Percentiles rank a stretch among this genome's conserved stretches.
Conservation (phyloP, 2,888 invertebrate genomes). For the Oxyteleia sp. region DNA sequence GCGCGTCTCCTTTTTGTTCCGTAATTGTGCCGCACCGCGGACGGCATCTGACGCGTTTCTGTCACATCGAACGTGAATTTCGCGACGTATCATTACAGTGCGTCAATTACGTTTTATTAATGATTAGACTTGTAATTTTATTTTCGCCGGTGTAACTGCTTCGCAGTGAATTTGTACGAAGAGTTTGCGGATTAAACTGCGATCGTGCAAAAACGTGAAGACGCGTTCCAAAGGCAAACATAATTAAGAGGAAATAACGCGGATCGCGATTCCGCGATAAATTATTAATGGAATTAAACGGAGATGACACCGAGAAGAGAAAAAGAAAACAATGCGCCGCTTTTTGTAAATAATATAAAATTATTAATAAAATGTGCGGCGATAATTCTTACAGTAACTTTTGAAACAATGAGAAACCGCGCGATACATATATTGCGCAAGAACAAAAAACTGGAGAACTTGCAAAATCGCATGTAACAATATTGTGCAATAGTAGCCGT, state of each 20-base stretch:
- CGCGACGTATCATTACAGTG: constrained; percentile 25
- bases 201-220: neutral
- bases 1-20: neutral
- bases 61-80: constrained; percentile 23
- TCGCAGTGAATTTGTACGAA: constrained; percentile 23
- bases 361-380: no score
- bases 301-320: no score
- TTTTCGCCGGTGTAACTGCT: constrained; percentile 24
- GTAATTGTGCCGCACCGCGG: constrained; percentile 3
- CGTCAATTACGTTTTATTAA: constrained; percentile 49
- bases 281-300: constrained; percentile 8
- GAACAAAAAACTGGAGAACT: no score
- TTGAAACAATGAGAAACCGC: no score
- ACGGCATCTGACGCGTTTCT: constrained; percentile 4
- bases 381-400: no score
- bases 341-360: no score
- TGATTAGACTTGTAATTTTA: constrained; percentile 16
- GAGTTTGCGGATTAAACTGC: constrained; percentile 10
- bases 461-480: no score
- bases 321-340: no score
- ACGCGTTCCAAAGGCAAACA: constrained; percentile 16
- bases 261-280: constrained; percentile 6
- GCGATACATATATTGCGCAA: no score
- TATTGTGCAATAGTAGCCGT: no score
- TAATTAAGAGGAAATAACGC: constrained; percentile 19